Percentiles rank a stretch among this genome's conserved stretches.
Evolutionary conservation across 2,888 invertebrate species (phyloP).

Genomic region (Thymelicus acteon): DNA sequence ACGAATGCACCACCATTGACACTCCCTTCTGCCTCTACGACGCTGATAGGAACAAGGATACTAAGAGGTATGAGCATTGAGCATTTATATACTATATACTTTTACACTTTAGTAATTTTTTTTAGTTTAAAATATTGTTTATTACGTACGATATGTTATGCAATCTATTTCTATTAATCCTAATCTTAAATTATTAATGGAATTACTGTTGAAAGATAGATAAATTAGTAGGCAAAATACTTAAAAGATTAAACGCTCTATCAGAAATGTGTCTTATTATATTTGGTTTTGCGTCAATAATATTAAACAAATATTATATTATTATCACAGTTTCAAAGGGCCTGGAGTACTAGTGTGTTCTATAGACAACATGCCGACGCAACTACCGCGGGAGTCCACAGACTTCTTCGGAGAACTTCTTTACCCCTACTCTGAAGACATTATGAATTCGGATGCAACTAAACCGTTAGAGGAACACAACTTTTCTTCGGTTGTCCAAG

Average conservation of each 20-base stretch:
- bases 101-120: no score
- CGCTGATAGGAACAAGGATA: conserved; percentile 98
- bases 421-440: conserved; percentile 94
- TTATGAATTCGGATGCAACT: conserved; percentile 93
- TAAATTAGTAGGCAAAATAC: no score
- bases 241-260: no score
- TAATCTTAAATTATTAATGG: no score
- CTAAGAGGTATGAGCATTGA: conserved; percentile 87
- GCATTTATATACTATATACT: neutral
- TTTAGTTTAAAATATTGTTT: no score
- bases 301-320: no score
- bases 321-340: conserved; percentile 91
- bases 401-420: conserved; percentile 98
- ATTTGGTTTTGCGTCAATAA: no score
- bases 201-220: no score
- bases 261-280: no score
- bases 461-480: conserved; percentile 91
- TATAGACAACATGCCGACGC: conserved; percentile 99
- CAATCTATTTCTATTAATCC: no score
- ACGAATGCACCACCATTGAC: conserved; percentile 99
- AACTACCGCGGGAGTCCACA: conserved; percentile 98
- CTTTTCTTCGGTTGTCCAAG: conserved; percentile 89
- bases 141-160: no score
- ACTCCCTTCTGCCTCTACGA: conserved; percentile 99
- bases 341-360: conserved; percentile 99